Conservation (phyloP, 2,888 invertebrate species). For the Pinctada fucata region DNA sequence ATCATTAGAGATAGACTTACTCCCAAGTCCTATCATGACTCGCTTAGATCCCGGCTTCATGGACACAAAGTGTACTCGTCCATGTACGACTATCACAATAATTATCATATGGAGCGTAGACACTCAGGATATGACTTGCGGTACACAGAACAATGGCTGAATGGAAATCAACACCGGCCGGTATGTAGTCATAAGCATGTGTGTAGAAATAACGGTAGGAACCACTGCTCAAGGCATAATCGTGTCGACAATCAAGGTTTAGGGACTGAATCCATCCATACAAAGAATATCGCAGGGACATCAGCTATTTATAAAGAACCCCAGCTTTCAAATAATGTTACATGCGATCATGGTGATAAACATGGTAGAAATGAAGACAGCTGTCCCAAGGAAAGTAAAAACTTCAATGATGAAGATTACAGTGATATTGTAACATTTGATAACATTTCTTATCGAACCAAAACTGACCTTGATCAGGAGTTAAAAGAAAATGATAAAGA, state of each 20-base stretch:
- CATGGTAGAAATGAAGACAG: not conserved
- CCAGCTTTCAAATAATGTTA: not conserved
- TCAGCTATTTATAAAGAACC: not conserved
- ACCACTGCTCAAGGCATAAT: not conserved
- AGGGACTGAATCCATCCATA: not conserved
- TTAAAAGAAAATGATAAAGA: not conserved
- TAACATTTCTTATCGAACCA: no score
- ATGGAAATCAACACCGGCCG: not conserved
- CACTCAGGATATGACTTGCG: not conserved
- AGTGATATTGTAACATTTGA: not conserved
- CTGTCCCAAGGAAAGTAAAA: not conserved
- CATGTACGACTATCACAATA: not conserved
- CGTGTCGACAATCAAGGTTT: not conserved
- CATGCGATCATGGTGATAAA: not conserved
- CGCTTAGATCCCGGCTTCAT: not conserved
- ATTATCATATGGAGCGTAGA: not conserved
- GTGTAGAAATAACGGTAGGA: not conserved
- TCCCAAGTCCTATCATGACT: not conserved
- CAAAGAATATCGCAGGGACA: no score
- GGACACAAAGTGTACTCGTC: not conserved
- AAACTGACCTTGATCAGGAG: not conserved
- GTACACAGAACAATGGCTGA: not conserved
- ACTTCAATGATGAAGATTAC: not conserved
- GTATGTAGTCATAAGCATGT: not conserved
- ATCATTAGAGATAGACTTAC: conserved; percentile 17